A percentile compares a stretch with the other conserved stretches of the same genome.
phyloP scores from a whole-genome alignment of 2,797 vertebrate genomes.

The Myioborus miniatus region DNA sequence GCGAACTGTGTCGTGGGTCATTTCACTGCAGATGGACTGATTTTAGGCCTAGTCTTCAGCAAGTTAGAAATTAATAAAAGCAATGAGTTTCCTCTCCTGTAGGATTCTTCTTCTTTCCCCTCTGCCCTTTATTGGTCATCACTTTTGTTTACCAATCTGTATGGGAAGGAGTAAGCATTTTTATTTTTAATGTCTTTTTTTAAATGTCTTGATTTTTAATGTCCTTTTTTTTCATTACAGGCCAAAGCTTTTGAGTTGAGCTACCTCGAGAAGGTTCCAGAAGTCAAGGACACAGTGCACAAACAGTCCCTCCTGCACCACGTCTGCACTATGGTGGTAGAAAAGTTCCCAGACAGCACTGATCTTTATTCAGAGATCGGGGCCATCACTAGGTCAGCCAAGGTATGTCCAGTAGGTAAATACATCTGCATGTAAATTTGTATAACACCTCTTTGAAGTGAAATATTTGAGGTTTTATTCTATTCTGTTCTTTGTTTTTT shows the following conservation, averaged over 20 bases:
- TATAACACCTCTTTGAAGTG: neutral
- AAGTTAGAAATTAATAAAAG: neutral
- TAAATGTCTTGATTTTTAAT: neutral
- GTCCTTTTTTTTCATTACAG: slow-evolving; percentile 62
- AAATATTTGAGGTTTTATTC: neutral
- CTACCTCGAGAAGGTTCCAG: slow-evolving; percentile 98
- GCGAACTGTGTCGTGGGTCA: neutral
- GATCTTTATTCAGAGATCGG: slow-evolving; percentile 98
- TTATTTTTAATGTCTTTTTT: neutral
- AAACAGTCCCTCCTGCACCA: slow-evolving; percentile 97
- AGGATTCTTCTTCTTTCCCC: neutral
- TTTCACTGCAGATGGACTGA: neutral
- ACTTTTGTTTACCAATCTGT: neutral
- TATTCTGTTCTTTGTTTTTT: neutral
- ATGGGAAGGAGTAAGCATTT: neutral
- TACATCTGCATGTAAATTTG: neutral
- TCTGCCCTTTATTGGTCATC: neutral
- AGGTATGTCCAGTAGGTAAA: slow-evolving; percentile 77
- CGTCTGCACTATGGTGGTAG: slow-evolving; percentile 92
- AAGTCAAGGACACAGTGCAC: slow-evolving; percentile 98
- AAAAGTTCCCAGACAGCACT: slow-evolving; percentile 95
- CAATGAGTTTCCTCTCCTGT: neutral
- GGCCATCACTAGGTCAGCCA: slow-evolving; percentile 93
- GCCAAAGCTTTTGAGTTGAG: slow-evolving; percentile 97
- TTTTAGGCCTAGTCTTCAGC: neutral